These are phyloP conservation scores for Mythimna lalbum DNA, from an alignment of 2,888 invertebrate genomes.

Conservation along the genomic window DNA sequence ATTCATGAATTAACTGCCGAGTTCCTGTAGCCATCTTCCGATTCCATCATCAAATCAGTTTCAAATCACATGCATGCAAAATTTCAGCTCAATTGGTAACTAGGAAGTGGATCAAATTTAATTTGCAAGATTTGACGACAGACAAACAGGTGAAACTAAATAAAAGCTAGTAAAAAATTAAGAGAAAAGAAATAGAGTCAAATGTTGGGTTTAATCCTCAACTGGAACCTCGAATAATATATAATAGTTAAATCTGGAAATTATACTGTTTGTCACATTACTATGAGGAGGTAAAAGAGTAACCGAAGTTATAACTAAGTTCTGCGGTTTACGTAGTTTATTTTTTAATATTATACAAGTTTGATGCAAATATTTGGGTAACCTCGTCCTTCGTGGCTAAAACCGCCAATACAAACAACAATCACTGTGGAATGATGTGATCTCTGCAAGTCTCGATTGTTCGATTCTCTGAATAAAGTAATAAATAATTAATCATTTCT, in stretches of 20 bases:
- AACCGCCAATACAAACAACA: conserved; percentile 7
- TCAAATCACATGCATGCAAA: too few relatives aligned
- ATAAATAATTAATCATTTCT: too few relatives aligned
- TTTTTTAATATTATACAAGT: conserved; percentile 9
- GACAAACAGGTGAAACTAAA: too few relatives aligned
- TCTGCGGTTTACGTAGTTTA: conserved; percentile 17
- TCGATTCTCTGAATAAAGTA: neutral
- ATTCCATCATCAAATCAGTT: too few relatives aligned
- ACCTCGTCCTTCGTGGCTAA: neutral
- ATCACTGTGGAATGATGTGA: neutral
- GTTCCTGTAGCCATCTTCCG: too few relatives aligned
- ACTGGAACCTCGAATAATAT: neutral
- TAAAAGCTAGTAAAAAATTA: too few relatives aligned
- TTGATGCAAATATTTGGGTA: conserved; percentile 23
- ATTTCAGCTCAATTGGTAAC: too few relatives aligned
- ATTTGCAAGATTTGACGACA: too few relatives aligned
- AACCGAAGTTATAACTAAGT: neutral
- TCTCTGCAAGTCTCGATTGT: neutral
- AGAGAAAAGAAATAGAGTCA: too few relatives aligned
- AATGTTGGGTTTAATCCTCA: neutral
- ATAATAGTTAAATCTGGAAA: neutral
- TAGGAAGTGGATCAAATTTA: too few relatives aligned
- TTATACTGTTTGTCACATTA: neutral
- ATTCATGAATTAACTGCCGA: too few relatives aligned
- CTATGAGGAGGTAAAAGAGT: neutral